Percentiles rank a stretch among this genome's conserved stretches.
Conservation (phyloP, 2,113 vertebrate species). For the Microcebus lehilahytsara region DNA sequence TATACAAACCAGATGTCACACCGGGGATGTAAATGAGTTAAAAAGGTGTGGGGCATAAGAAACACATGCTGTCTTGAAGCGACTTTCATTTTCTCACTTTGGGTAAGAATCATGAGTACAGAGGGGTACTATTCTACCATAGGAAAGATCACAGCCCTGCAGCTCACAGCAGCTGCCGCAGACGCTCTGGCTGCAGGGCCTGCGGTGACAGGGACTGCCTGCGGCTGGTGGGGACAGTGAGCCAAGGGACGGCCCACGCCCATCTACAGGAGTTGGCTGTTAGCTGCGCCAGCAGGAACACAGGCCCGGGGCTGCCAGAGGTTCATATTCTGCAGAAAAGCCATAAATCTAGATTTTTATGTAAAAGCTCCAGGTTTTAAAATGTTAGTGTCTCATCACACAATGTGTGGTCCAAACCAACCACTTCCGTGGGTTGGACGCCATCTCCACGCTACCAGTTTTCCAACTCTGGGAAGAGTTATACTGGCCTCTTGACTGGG, state of each 20-base stretch:
- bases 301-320: neutral
- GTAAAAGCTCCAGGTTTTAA: neutral
- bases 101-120: neutral
- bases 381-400: neutral
- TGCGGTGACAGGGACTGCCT: neutral
- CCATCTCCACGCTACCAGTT: accelerated
- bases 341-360: neutral
- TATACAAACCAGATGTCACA: neutral
- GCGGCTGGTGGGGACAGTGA: neutral
- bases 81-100: neutral
- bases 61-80: neutral
- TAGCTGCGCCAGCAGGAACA: neutral
- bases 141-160: neutral
- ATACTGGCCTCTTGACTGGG: neutral
- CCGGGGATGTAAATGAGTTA: neutral
- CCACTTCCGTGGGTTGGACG: too few relatives aligned
- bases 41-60: neutral
- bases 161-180: too few relatives aligned
- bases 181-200: neutral
- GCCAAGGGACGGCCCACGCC: neutral
- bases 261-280: neutral
- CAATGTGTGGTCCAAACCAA: neutral
- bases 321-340: neutral
- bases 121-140: neutral
- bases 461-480: neutral